Percentiles rank a stretch among this genome's conserved stretches.
phyloP scores from a whole-genome alignment of 2,113 vertebrate genomes.

The Myanophis thanlyinensis region DNA sequence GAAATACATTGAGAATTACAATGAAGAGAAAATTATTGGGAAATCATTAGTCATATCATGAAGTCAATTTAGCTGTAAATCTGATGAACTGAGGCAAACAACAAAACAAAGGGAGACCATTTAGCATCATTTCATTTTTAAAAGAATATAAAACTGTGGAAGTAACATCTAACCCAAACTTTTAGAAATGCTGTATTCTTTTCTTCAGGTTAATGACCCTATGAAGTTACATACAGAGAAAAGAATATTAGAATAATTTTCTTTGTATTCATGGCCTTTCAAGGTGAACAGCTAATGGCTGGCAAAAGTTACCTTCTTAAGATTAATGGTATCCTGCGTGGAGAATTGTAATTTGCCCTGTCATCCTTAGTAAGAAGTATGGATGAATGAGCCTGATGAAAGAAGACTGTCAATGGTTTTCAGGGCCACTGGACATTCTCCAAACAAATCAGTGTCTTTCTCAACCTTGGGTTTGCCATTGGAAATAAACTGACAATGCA shows the following conservation, averaged over 20 bases:
- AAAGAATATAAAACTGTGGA: background rate
- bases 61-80: background rate
- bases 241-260: slow-evolving; percentile 50
- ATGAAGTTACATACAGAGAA: slow-evolving; percentile 29
- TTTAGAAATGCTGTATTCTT: slow-evolving; percentile 13
- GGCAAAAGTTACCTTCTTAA: slow-evolving; percentile 52
- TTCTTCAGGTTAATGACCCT: slow-evolving; percentile 36
- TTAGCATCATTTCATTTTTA: background rate
- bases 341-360: slow-evolving; percentile 51
- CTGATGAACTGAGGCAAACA: background rate
- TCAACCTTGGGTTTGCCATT: slow-evolving; percentile 34
- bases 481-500: slow-evolving; percentile 9
- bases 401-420: slow-evolving; percentile 29
- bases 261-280: slow-evolving; percentile 62
- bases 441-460: background rate
- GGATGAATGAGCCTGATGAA: slow-evolving; percentile 36
- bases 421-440: background rate
- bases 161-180: slow-evolving; percentile 32
- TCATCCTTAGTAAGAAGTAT: slow-evolving; percentile 32
- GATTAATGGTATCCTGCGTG: slow-evolving; percentile 56
- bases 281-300: slow-evolving; percentile 68
- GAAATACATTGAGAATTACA: background rate
- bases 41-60: background rate
- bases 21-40: background rate
- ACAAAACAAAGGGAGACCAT: background rate